Conservation (phyloP, 2,113 vertebrate species). For the Dendropsophus ebraccatus region DNA sequence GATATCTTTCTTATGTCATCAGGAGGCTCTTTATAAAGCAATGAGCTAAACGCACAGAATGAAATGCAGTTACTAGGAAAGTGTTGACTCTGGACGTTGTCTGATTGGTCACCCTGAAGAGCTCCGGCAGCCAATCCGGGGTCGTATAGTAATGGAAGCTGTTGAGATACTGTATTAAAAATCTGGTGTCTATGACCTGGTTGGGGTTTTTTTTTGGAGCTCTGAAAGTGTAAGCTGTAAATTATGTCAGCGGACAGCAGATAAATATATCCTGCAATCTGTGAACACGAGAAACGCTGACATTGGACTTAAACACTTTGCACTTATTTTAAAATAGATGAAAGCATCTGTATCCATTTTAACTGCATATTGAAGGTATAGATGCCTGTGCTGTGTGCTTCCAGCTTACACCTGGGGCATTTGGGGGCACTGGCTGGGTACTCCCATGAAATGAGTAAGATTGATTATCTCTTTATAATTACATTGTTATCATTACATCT, state of each 20-base stretch:
- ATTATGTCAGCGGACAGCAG: constrained; percentile 82
- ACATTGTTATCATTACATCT: no score
- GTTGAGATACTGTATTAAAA: constrained; percentile 77
- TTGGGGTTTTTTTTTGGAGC: constrained; percentile 81
- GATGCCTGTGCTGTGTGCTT: no score
- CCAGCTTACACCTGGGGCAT: no score
- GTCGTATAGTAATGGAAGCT: constrained; percentile 76
- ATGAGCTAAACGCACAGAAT: constrained; percentile 93
- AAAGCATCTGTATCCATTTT: background rate
- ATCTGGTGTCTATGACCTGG: constrained; percentile 73
- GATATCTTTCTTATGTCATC: constrained; percentile 81
- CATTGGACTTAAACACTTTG: background rate
- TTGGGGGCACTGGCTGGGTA: no score
- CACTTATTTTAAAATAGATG: background rate
- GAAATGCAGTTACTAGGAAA: constrained; percentile 81
- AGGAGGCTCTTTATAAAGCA: constrained; percentile 93
- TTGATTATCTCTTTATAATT: no score
- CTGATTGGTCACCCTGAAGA: constrained; percentile 76
- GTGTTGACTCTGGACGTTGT: constrained; percentile 68
- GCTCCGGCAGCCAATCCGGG: constrained; percentile 62
- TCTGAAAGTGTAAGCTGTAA: constrained; percentile 81
- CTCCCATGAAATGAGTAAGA: no score
- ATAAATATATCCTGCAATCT: constrained; percentile 88
- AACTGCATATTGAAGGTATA: no score
- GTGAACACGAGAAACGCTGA: constrained; percentile 67